phyloP scores from a whole-genome alignment of 2,888 invertebrate species.

The Pandemis cinnamomeana region DNA sequence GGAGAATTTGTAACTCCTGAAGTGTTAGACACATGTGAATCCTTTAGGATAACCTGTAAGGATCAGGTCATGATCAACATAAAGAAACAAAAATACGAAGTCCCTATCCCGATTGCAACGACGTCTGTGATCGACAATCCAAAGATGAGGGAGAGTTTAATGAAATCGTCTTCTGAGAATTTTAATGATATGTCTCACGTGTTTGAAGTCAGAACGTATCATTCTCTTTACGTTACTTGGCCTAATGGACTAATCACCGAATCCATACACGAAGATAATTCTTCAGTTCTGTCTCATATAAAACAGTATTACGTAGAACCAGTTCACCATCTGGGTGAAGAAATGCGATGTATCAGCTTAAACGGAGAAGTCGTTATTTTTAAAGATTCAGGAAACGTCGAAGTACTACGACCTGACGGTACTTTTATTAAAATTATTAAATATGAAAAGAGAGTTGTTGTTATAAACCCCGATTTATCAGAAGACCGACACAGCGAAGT shows the following conservation, averaged over 20 bases:
- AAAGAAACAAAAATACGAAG: slow-evolving; percentile 62
- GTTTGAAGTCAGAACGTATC: slow-evolving; percentile 57
- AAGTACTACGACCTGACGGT: slow-evolving; percentile 69
- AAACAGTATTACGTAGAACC: slow-evolving; percentile 64
- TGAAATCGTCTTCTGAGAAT: slow-evolving; percentile 45
- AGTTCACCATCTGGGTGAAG: slow-evolving; percentile 57
- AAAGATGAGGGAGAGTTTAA: slow-evolving; percentile 50
- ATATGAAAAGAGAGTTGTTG: slow-evolving; percentile 57
- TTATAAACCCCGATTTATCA: slow-evolving; percentile 41
- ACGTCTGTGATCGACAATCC: slow-evolving; percentile 46
- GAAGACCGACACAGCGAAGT: slow-evolving; percentile 11
- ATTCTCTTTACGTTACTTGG: slow-evolving; percentile 72
- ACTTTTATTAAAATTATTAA: slow-evolving; percentile 66
- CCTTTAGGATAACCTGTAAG: slow-evolving; percentile 70
- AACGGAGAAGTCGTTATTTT: slow-evolving; percentile 76
- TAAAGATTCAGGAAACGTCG: slow-evolving; percentile 61
- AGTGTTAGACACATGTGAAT: slow-evolving; percentile 61
- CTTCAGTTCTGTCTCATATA: slow-evolving; percentile 66
- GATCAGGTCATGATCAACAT: slow-evolving; percentile 69
- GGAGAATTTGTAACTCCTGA: slow-evolving; percentile 57
- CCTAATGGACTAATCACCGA: slow-evolving; percentile 76
- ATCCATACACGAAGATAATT: slow-evolving; percentile 67
- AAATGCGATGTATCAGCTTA: slow-evolving; percentile 71
- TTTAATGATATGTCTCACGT: slow-evolving; percentile 44
- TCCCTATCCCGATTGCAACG: slow-evolving; percentile 46